Conservation (phyloP, 2,888 invertebrate species). For the Meteorus cinctellus region DNA sequence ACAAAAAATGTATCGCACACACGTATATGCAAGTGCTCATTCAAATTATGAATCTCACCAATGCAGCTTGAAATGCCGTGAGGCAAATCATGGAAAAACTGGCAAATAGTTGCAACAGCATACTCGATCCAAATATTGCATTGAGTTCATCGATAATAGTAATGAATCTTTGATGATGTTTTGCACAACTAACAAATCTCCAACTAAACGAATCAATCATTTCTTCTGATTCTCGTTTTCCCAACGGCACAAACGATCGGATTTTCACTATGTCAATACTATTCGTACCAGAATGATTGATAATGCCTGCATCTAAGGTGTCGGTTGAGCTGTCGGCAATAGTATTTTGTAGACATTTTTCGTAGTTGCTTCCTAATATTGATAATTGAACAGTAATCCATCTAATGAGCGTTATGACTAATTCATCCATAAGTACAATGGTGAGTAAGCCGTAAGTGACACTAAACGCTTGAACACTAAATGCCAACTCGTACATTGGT, state of each 20-base stretch:
- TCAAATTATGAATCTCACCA: conserved; percentile 49
- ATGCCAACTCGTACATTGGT: conserved; percentile 56
- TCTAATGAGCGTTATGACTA: conserved; percentile 52
- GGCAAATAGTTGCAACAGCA: conserved; percentile 62
- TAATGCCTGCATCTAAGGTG: neutral
- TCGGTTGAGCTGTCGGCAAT: neutral
- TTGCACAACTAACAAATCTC: conserved; percentile 53
- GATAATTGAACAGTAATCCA: conserved; percentile 56
- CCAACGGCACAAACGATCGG: conserved; percentile 45
- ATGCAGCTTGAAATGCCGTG: conserved; percentile 64
- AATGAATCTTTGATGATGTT: conserved; percentile 59
- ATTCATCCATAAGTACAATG: conserved; percentile 59
- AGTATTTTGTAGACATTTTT: conserved; percentile 47
- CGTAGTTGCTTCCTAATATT: conserved; percentile 56
- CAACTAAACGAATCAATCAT: conserved; percentile 44
- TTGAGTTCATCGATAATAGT: conserved; percentile 57
- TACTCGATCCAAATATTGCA: conserved; percentile 56
- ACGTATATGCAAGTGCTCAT: neutral
- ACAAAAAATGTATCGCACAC: neutral
- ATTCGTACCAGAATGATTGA: neutral
- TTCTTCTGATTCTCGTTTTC: conserved; percentile 42
- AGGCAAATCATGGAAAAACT: conserved; percentile 66
- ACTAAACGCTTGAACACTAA: conserved; percentile 54
- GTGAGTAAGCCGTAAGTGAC: conserved; percentile 53
- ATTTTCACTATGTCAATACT: conserved; percentile 23